phyloP scores from a whole-genome alignment of 92 coral and sea anemone species.

The Palythoa grandis region DNA sequence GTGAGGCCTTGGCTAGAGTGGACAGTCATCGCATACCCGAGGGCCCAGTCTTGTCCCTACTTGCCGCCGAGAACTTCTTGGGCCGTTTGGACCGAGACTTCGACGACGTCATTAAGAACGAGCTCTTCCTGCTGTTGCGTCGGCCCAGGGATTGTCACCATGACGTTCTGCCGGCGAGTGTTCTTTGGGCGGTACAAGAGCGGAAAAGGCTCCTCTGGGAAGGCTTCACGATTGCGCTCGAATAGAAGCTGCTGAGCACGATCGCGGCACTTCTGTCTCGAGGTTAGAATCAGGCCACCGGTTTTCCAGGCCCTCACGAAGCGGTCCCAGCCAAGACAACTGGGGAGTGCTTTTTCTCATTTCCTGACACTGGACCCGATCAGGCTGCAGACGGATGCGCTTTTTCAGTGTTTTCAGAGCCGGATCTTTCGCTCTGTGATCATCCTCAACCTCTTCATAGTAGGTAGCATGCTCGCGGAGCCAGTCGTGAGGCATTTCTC shows the following conservation, averaged over 20 bases:
- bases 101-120: conserved; percentile 3
- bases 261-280: background rate
- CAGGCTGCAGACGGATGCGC: background rate
- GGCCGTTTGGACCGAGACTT: background rate
- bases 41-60: background rate
- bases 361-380: conserved; percentile 31
- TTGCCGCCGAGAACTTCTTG: background rate
- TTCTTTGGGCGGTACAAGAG: conserved; percentile 8
- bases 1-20: conserved; percentile 33
- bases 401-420: background rate
- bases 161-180: background rate
- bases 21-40: background rate
- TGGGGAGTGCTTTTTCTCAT: conserved; percentile 25
- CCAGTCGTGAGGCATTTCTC: conserved; percentile 27
- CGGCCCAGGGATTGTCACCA: conserved; percentile 11
- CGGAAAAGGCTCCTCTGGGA: background rate
- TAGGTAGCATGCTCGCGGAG: background rate
- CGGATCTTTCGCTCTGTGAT: conserved; percentile 24
- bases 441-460: conserved; percentile 5
- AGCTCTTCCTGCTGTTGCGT: background rate
- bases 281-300: conserved; percentile 18
- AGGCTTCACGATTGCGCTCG: background rate
- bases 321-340: conserved; percentile 27
- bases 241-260: conserved; percentile 19
- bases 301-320: conserved; percentile 25